Evolutionary conservation across 2,797 vertebrate genomes (phyloP).

Genomic region (Cyprinodon diabolis): DNA sequence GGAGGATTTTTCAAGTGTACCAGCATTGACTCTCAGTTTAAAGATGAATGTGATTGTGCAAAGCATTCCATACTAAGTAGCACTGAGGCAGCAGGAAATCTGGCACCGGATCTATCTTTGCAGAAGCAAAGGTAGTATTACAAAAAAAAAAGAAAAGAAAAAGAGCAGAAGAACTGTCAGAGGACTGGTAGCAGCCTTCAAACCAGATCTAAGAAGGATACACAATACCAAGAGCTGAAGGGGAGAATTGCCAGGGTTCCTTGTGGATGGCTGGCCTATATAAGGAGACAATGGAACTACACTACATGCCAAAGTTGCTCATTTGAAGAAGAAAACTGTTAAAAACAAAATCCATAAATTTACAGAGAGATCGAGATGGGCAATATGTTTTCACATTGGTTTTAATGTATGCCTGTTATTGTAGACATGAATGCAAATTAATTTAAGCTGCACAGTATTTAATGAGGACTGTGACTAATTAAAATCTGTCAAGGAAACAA

Average conservation of each 20-base stretch:
- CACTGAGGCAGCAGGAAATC: not conserved
- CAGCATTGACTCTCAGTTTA: not conserved
- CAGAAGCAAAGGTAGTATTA: not conserved
- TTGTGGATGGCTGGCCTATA: not conserved
- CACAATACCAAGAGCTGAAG: not conserved
- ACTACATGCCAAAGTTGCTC: not conserved
- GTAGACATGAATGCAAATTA: not conserved
- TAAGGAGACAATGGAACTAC: not conserved
- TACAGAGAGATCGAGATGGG: not conserved
- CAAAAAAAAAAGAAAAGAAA: not conserved
- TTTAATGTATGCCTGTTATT: not conserved
- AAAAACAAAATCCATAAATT: not conserved
- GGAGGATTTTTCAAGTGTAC: not conserved
- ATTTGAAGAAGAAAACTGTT: not conserved
- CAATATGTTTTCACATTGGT: conserved; percentile 1
- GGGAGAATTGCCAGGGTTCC: not conserved
- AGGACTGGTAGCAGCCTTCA: conserved; percentile 1
- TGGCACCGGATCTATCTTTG: not conserved
- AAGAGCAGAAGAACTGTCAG: not conserved
- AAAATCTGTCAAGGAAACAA: conserved; percentile 9
- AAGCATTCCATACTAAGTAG: not conserved
- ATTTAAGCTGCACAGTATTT: conserved; percentile 1
- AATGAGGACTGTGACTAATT: conserved; percentile 32
- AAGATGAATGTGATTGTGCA: not conserved
- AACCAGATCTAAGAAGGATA: not conserved